These are phyloP conservation scores for Psilopogon haemacephalus DNA, from an alignment of 2,113 vertebrate species.

Conservation along the genomic window DNA sequence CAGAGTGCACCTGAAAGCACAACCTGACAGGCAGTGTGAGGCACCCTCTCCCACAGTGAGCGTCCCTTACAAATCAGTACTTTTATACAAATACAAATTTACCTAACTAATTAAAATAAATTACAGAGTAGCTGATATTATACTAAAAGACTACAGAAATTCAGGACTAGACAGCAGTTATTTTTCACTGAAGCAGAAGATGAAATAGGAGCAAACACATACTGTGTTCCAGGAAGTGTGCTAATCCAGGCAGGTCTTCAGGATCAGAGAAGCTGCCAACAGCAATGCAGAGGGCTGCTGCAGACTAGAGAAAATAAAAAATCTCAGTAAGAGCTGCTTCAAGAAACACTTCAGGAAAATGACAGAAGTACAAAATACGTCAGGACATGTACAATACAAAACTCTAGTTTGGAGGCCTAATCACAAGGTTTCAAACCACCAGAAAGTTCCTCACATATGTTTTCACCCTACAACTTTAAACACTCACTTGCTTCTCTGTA, in stretches of 20 bases:
- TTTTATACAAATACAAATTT: background rate
- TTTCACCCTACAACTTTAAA: background rate
- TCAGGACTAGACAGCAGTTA: background rate
- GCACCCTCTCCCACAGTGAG: background rate
- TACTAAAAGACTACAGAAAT: background rate
- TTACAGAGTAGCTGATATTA: background rate
- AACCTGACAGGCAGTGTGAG: background rate
- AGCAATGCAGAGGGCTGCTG: constrained; percentile 91
- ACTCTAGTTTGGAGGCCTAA: background rate
- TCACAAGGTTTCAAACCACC: background rate
- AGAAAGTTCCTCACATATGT: background rate
- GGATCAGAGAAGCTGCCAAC: constrained; percentile 98
- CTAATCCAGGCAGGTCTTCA: constrained; percentile 91
- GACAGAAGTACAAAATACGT: background rate
- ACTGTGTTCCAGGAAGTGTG: constrained; percentile 99
- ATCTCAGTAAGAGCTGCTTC: constrained; percentile 22
- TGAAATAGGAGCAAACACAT: constrained; percentile 61
- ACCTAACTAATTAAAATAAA: background rate
- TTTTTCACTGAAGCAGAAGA: background rate
- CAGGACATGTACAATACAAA: background rate
- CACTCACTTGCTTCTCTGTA: constrained; percentile 90
- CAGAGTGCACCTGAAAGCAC: background rate
- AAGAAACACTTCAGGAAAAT: background rate
- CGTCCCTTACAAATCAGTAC: background rate
- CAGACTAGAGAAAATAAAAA: constrained; percentile 82